Conservation (phyloP, 2,797 vertebrate genomes). For the Steatocranus sp. region DNA sequence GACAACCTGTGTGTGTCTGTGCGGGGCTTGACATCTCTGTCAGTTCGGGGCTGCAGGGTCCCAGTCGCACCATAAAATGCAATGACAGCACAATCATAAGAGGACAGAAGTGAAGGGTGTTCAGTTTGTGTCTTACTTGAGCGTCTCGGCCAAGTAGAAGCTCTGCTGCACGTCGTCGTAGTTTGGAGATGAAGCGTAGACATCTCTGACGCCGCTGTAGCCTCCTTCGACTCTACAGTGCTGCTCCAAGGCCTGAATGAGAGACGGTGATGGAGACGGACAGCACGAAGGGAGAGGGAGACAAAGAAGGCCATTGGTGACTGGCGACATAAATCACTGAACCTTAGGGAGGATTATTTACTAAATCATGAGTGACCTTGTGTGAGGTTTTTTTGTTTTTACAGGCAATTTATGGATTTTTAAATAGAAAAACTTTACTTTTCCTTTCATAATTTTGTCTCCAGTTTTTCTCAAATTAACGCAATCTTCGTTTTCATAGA, state of each 20-base stretch:
- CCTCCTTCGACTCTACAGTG: constrained; percentile 91
- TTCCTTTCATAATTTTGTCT: background rate
- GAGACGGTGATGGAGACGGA: background rate
- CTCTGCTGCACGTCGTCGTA: constrained; percentile 98
- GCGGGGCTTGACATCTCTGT: background rate
- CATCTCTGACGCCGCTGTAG: constrained; percentile 91
- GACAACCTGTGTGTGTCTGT: background rate
- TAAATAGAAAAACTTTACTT: background rate
- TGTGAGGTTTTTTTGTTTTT: background rate
- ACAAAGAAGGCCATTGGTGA: background rate
- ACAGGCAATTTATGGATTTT: background rate
- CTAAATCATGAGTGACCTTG: background rate
- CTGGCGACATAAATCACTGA: background rate
- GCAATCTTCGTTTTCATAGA: accelerated
- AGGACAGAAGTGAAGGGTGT: background rate
- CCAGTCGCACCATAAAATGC: background rate
- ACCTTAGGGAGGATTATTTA: background rate
- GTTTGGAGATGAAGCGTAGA: constrained; percentile 81
- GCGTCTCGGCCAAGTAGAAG: constrained; percentile 95
- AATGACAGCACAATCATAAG: constrained; percentile 4
- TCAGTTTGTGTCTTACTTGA: constrained; percentile 85
- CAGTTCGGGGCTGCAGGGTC: background rate
- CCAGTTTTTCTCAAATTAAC: background rate
- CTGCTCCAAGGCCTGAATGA: constrained; percentile 87
- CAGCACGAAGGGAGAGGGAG: background rate